Evolutionary conservation across 2,888 invertebrate genomes (phyloP).

Genomic region (Netelia inedita): DNA sequence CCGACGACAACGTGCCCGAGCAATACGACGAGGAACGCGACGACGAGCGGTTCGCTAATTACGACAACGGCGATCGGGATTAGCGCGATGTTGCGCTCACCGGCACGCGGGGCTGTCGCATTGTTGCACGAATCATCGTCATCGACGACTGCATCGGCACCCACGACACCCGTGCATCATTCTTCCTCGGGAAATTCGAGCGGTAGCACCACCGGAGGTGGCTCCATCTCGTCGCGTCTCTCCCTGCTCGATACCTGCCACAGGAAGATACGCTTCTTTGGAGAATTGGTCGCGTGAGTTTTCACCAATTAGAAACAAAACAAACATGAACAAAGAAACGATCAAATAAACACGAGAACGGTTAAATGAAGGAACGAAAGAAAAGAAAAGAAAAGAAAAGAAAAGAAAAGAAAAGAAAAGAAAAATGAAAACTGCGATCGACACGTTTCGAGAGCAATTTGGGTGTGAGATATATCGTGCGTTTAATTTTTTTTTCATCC

Average conservation of each 20-base stretch:
- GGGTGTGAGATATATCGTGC: slow-evolving; percentile 37
- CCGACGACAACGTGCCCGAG: slow-evolving; percentile 7
- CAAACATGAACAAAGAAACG: slow-evolving; percentile 4
- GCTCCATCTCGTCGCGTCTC: slow-evolving; percentile 85
- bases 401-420: slow-evolving; percentile 36
- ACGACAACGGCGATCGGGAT: slow-evolving; percentile 48
- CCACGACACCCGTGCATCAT: slow-evolving; percentile 79
- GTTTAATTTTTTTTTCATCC: background rate
- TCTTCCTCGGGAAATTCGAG: slow-evolving; percentile 69
- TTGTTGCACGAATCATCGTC: slow-evolving; percentile 71
- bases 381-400: slow-evolving; percentile 26
- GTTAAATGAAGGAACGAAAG: background rate
- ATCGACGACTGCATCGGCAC: slow-evolving; percentile 78
- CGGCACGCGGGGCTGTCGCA: slow-evolving; percentile 78
- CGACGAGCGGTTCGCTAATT: slow-evolving; percentile 3
- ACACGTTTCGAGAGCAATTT: slow-evolving; percentile 46
- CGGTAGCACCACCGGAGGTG: slow-evolving; percentile 58
- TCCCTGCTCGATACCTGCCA: slow-evolving; percentile 91
- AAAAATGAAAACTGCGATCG: slow-evolving; percentile 2
- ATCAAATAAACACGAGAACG: background rate
- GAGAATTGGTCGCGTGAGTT: slow-evolving; percentile 91
- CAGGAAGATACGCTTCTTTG: slow-evolving; percentile 90
- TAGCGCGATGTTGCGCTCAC: slow-evolving; percentile 79
- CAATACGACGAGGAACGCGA: slow-evolving; percentile 1
- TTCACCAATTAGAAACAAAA: slow-evolving; percentile 56